Conservation (phyloP, 2,888 invertebrate species). For the Protodeltote pygarga region DNA sequence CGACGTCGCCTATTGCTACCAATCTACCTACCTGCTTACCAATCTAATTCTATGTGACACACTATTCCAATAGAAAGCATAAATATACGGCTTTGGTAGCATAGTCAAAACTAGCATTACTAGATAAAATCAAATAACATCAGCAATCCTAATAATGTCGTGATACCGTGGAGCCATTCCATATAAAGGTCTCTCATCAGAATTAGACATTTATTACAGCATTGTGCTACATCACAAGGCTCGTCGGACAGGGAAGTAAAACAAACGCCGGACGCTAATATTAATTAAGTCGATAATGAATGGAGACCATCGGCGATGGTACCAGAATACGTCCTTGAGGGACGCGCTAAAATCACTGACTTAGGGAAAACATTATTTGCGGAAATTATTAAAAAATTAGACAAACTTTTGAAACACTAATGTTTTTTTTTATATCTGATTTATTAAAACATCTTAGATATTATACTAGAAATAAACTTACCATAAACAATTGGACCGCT, state of each 20-base stretch:
- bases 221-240: conserved; percentile 78
- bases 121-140: too few relatives aligned
- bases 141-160: conserved; percentile 16
- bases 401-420: not conserved
- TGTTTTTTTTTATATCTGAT: too few relatives aligned
- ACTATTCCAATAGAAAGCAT: too few relatives aligned
- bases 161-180: conserved; percentile 54
- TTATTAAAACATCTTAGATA: too few relatives aligned
- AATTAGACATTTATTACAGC: conserved; percentile 80
- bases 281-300: conserved; percentile 79
- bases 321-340: conserved; percentile 32
- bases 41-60: too few relatives aligned
- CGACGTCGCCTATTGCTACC: too few relatives aligned
- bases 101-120: too few relatives aligned
- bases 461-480: too few relatives aligned
- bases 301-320: conserved; percentile 52
- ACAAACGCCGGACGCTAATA: conserved; percentile 83
- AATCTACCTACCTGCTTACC: too few relatives aligned
- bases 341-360: conserved; percentile 10
- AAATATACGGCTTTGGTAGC: too few relatives aligned
- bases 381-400: not conserved
- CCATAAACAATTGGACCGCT: too few relatives aligned
- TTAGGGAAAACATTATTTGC: conserved; percentile 9
- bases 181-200: conserved; percentile 70
- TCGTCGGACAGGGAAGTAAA: conserved; percentile 75